Evolutionary conservation across 2,888 invertebrate species (phyloP).

Genomic region (Caenorhabditis sulstoni): DNA sequence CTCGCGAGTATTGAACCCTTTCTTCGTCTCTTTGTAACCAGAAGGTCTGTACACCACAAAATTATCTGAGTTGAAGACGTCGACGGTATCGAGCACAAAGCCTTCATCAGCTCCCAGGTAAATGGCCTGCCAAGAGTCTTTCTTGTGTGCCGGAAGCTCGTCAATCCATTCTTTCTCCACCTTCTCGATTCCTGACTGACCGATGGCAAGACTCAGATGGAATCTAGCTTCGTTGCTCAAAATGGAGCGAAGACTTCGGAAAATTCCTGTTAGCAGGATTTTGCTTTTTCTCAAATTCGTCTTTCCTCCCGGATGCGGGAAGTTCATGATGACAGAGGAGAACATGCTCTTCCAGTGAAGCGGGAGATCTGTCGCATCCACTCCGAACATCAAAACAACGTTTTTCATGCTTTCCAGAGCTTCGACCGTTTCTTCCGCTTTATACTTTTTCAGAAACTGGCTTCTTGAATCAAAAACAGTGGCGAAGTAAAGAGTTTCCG

Average conservation of each 20-base stretch:
- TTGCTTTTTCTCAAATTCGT: constrained; percentile 84
- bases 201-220: constrained; percentile 69
- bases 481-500: constrained; percentile 45
- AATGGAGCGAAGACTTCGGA: constrained; percentile 60
- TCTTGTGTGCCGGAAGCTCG: constrained; percentile 62
- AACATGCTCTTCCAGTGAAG: constrained; percentile 77
- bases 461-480: constrained; percentile 66
- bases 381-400: constrained; percentile 56
- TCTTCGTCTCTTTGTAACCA: constrained; percentile 72
- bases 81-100: constrained; percentile 49
- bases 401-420: constrained; percentile 42
- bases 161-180: constrained; percentile 1
- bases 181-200: constrained; percentile 72
- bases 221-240: constrained; percentile 58
- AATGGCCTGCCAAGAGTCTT: constrained; percentile 77
- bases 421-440: constrained; percentile 38
- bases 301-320: constrained; percentile 85
- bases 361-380: constrained; percentile 65
- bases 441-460: constrained; percentile 59
- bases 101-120: constrained; percentile 70
- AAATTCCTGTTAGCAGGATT: constrained; percentile 81
- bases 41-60: constrained; percentile 64
- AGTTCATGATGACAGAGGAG: constrained; percentile 84
- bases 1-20: constrained; percentile 73
- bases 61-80: constrained; percentile 35